These are phyloP conservation scores for Struthidea cinerea DNA, from an alignment of 2,113 vertebrate species.

Conservation along the genomic window DNA sequence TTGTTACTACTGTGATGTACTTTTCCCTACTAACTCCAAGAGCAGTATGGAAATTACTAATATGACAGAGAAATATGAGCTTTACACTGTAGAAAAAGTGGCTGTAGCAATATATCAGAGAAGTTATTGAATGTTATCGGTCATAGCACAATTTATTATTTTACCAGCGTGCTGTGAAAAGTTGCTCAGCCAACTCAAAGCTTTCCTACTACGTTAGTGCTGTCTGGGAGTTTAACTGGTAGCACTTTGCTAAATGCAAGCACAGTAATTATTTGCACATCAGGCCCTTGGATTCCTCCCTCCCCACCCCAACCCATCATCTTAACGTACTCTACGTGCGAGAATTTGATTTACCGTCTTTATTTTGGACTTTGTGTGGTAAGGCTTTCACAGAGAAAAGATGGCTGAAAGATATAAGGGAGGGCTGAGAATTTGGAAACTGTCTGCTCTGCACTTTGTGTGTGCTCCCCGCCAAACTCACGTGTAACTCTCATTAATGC, in stretches of 20 bases:
- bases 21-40: not conserved
- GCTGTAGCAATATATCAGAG: constrained; percentile 32
- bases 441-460: constrained; percentile 52
- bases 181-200: constrained; percentile 25
- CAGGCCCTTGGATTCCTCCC: not conserved
- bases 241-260: not conserved
- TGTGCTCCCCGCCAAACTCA: constrained; percentile 22
- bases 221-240: not conserved
- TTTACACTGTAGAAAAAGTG: constrained; percentile 15
- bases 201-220: not conserved
- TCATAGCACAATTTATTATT: constrained; percentile 56
- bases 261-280: constrained; percentile 29
- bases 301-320: not conserved
- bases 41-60: constrained; percentile 63
- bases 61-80: constrained; percentile 49
- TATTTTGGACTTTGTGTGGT: not conserved
- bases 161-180: constrained; percentile 33
- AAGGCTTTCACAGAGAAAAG: not conserved
- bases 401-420: constrained; percentile 25
- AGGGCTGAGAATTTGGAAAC: constrained; percentile 43
- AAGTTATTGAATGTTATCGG: constrained; percentile 64
- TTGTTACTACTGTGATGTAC: constrained; percentile 11
- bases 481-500: constrained; percentile 51
- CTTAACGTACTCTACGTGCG: not conserved
- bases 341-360: constrained; percentile 47